phyloP scores from a whole-genome alignment of 2,113 vertebrate species.

The Pseudonaja textilis region DNA sequence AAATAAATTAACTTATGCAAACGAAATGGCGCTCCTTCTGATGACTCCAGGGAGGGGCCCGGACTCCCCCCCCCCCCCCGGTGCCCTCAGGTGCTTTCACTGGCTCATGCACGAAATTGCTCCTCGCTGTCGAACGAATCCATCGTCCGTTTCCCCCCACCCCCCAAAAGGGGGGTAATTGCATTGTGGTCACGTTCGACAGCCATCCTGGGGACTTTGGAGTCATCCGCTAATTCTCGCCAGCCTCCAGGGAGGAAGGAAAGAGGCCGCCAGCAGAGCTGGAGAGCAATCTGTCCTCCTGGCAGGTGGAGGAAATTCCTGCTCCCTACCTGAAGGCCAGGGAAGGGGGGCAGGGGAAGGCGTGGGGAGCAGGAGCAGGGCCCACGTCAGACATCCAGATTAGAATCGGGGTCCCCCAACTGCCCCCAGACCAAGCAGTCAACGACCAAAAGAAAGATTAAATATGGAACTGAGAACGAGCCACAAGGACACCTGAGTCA shows the following conservation, averaged over 20 bases:
- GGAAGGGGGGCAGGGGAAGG: accelerated
- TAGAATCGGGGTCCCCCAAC: background rate
- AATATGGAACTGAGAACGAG: background rate
- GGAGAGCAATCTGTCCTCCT: background rate
- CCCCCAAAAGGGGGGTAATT: background rate
- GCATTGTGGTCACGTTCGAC: background rate
- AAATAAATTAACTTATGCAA: background rate
- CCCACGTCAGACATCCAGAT: background rate
- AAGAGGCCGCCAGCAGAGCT: background rate
- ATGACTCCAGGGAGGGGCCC: background rate
- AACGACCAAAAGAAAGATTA: background rate
- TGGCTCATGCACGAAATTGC: background rate
- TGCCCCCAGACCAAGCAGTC: background rate
- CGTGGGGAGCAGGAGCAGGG: background rate
- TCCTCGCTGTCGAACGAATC: background rate
- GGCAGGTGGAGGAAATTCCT: background rate
- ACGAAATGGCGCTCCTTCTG: background rate
- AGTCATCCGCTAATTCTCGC: background rate
- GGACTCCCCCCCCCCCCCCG: too few species aligned
- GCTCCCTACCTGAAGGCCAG: background rate
- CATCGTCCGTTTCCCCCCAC: too few species aligned
- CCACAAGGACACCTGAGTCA: background rate
- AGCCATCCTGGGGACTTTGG: background rate
- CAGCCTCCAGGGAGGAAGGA: background rate
- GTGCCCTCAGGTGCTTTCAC: background rate